A percentile compares a stretch with the other conserved stretches of the same genome.
These are phyloP conservation scores for Leptatherina wallacei DNA, from an alignment of 2,797 vertebrate species.

Conservation along the genomic window DNA sequence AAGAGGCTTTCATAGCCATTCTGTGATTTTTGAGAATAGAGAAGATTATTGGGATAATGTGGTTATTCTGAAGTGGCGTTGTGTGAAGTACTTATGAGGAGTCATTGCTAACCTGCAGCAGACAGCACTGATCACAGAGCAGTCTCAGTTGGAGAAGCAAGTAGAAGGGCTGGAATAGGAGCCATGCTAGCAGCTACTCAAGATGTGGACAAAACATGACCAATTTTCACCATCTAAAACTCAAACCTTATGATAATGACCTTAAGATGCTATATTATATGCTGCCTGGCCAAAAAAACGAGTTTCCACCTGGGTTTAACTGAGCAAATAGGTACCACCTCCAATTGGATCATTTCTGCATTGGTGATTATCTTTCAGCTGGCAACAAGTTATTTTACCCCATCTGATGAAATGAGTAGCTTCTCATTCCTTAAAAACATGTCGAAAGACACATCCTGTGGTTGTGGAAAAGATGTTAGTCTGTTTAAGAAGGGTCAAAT, in stretches of 20 bases:
- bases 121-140: background rate
- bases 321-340: too few relatives aligned
- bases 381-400: too few relatives aligned
- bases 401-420: too few relatives aligned
- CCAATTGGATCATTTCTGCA: too few relatives aligned
- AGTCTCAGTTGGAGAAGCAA: background rate
- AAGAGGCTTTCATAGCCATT: background rate
- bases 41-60: background rate
- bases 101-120: background rate
- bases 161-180: background rate
- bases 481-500: too few relatives aligned
- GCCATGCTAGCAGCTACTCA: background rate
- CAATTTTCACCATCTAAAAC: background rate
- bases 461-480: too few relatives aligned
- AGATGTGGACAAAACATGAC: background rate
- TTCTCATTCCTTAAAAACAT: too few relatives aligned
- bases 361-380: too few relatives aligned
- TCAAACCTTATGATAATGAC: background rate
- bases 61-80: background rate
- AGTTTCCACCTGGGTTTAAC: too few relatives aligned
- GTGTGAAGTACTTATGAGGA: slow-evolving; percentile 4
- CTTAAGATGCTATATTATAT: background rate
- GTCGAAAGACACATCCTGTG: too few relatives aligned
- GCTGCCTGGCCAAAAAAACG: background rate
- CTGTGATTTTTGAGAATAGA: background rate